Evolutionary conservation across 2,888 invertebrate species (phyloP).

Genomic region (Phrixothrix hirtus): DNA sequence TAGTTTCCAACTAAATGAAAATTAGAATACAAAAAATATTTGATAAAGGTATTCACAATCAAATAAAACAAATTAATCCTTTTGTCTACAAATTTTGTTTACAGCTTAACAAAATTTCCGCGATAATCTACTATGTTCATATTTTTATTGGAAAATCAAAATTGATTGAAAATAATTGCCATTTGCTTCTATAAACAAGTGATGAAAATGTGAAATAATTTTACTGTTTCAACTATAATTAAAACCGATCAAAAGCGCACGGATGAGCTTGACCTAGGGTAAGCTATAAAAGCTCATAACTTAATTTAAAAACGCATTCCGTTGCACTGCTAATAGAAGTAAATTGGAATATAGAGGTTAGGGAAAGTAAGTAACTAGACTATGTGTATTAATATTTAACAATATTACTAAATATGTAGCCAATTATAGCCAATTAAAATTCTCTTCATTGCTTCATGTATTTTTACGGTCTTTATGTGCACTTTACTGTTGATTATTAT

Average conservation of each 20-base stretch:
- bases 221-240: neutral
- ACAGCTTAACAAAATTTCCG: conserved; percentile 25
- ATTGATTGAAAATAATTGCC: conserved; percentile 24
- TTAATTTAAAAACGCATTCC: conserved; percentile 44
- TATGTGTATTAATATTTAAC: too few relatives aligned
- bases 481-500: too few relatives aligned
- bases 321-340: too few relatives aligned
- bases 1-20: conserved; percentile 4
- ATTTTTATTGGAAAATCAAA: conserved; percentile 28
- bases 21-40: conserved; percentile 8
- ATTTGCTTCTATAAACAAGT: conserved; percentile 9
- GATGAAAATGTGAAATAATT: neutral
- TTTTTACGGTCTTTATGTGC: too few relatives aligned
- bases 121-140: conserved; percentile 29
- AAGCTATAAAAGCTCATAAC: conserved; percentile 45
- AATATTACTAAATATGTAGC: too few relatives aligned
- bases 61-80: conserved; percentile 28
- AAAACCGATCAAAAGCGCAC: conserved; percentile 6
- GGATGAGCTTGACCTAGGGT: conserved; percentile 39
- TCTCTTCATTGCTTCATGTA: too few relatives aligned
- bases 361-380: too few relatives aligned
- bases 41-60: conserved; percentile 16
- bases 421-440: too few relatives aligned
- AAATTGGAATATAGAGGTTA: too few relatives aligned
- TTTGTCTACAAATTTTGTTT: conserved; percentile 29